Evolutionary conservation across 2,113 vertebrate species (phyloP).

Genomic region (Entomyzon cyanotis): DNA sequence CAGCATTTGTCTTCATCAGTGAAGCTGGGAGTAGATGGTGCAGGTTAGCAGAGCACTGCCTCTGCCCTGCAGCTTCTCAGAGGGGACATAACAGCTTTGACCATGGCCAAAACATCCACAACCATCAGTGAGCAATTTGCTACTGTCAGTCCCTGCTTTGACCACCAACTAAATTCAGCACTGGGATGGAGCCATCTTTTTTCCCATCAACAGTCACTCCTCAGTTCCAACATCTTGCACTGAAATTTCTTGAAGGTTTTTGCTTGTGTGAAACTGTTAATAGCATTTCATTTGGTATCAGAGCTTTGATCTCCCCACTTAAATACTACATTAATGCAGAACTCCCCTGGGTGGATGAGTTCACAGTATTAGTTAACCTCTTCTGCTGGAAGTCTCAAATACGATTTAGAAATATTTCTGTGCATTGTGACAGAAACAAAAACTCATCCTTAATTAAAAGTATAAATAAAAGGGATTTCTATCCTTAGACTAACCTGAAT

Average conservation of each 20-base stretch:
- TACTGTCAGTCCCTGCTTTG: neutral
- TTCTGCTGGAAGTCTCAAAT: constrained; percentile 15
- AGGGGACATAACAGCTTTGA: neutral
- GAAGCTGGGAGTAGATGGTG: rapidly evolving
- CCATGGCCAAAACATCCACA: neutral
- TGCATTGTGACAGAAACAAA: constrained; percentile 7
- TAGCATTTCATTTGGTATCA: constrained; percentile 7
- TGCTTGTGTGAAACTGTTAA: neutral
- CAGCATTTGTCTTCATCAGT: neutral
- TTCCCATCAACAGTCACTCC: neutral
- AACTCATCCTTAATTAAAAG: constrained; percentile 19
- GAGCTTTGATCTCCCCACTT: constrained; percentile 36
- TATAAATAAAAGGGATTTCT: neutral
- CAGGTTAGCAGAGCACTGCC: neutral
- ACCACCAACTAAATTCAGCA: neutral
- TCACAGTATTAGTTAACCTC: constrained; percentile 27
- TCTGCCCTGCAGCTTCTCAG: neutral
- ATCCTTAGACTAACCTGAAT: neutral
- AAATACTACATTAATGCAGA: constrained; percentile 22
- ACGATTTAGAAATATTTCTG: constrained; percentile 2
- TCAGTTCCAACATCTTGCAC: neutral
- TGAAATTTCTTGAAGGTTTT: neutral
- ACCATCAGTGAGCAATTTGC: neutral
- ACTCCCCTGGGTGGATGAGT: constrained; percentile 18
- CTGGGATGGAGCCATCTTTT: neutral